Evolutionary conservation across 1,140 invertebrate genomes (phyloP).

Genomic region (Myzus persicae): DNA sequence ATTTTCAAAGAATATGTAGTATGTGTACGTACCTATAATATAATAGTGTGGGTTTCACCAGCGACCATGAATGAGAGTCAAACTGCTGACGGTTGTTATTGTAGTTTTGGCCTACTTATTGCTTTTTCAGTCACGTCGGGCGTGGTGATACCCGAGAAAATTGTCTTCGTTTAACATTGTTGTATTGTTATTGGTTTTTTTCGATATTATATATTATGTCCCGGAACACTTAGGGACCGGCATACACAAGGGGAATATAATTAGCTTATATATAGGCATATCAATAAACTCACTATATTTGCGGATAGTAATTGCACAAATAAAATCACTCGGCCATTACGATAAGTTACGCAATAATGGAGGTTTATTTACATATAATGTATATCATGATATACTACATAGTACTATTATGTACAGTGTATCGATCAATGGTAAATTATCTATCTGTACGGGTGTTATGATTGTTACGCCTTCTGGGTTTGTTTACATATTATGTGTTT

Average conservation of each 20-base stretch:
- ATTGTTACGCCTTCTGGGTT: not conserved
- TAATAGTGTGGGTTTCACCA: not conserved
- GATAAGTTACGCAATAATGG: conserved; percentile 6
- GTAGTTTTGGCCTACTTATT: conserved; percentile 48
- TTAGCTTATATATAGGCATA: not conserved
- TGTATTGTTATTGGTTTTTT: conserved; percentile 32
- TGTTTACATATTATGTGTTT: not conserved
- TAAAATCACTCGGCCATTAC: conserved; percentile 53
- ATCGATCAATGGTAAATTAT: conserved; percentile 11
- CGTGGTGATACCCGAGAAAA: conserved; percentile 26
- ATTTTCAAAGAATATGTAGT: conserved; percentile 35
- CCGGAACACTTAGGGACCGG: conserved; percentile 25
- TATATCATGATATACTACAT: not conserved
- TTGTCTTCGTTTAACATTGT: conserved; percentile 16
- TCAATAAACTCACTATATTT: not conserved
- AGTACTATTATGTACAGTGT: not conserved
- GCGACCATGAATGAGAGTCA: conserved; percentile 49
- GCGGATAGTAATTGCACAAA: conserved; percentile 35
- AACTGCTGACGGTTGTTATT: conserved; percentile 38
- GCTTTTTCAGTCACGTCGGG: conserved; percentile 28
- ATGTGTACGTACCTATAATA: not conserved
- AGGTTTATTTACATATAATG: conserved; percentile 49
- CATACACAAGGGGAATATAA: not conserved
- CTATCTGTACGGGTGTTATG: not conserved
- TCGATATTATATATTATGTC: not conserved